Base-by-base conservation (phyloP, 2,797 vertebrate species). In the Gallinago solitaria region DNA sequence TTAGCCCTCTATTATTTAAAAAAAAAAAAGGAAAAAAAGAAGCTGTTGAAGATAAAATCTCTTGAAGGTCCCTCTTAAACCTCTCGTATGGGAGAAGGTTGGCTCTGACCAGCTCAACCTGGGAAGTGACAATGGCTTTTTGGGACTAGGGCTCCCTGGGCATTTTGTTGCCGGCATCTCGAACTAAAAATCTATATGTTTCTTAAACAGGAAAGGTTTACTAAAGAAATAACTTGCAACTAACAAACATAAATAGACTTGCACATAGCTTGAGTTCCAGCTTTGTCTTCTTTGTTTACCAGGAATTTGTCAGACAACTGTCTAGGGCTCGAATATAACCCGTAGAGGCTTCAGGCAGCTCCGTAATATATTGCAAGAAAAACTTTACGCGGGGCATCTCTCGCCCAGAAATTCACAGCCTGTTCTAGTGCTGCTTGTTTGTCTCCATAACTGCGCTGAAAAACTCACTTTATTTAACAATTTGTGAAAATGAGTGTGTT, bases 251-350 rank as follows among this genome's bases (percentile, higher is more conserved):
- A 91, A 96, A 96, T 91, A 95, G 78, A 51, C 81, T 76, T 3
- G 78, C 43, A n/a, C 93, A 85, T 67, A 74, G 78, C 77, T 93
- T 2, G 43, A 93, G 93, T 93, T 97, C 93, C 93, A 96, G 75
- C 75, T 87, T 33, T 23, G 67, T 79, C 94, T 41, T 74, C 89
- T 93, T 91, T 95, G 91, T 60, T 83, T 68, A 60, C 68, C 84
- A 92, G 88, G 94, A 95, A 95, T 96, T 92, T 83, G 68, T 71
- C 93, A 47, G 90, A 83, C 92, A 91, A 95, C 83, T 82, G 93
- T 76, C 68, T 74, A 21, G 75, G 75, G 71, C 85, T 96, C 76
- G 25, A 35, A 74, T 71, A 80, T 78, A 83, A 89, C 87, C 87
- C 93, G 2, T 4, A 53, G 82, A 39, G 64, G 14, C 64, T 84